These are phyloP conservation scores for Trichopoda pennipes DNA, from an alignment of 2,888 invertebrate genomes.

Conservation along the genomic window DNA sequence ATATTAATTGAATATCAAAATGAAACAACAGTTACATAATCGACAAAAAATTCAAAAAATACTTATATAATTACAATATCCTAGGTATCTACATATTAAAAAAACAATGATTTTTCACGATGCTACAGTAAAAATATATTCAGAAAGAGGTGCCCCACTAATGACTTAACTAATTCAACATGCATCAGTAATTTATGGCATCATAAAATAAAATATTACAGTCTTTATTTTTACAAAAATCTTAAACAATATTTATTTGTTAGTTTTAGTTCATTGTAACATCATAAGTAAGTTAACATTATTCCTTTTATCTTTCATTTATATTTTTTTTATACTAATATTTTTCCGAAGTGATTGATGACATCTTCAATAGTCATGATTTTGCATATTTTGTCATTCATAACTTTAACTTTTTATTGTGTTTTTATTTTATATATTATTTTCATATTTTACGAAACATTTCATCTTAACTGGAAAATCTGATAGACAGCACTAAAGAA, in stretches of 20 bases:
- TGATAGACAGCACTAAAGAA: constrained; percentile 15
- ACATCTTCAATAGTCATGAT: constrained; percentile 64
- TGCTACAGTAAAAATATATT: too few relatives aligned
- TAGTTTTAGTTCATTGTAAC: constrained; percentile 35
- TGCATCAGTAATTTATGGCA: not conserved
- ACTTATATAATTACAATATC: too few relatives aligned
- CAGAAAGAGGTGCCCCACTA: too few relatives aligned
- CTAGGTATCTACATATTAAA: too few relatives aligned
- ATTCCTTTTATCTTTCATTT: constrained; percentile 7
- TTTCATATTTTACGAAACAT: constrained; percentile 27
- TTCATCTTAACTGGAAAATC: constrained; percentile 31
- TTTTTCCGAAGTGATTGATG: constrained; percentile 58
- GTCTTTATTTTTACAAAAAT: constrained; percentile 50
- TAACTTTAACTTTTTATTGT: constrained; percentile 40
- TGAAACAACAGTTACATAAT: too few relatives aligned
- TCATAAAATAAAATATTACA: constrained; percentile 36
- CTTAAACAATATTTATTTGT: constrained; percentile 58
- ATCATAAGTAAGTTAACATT: constrained; percentile 30
- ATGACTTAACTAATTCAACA: not conserved
- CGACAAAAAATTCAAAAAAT: too few relatives aligned
- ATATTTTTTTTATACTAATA: constrained; percentile 27
- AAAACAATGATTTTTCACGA: too few relatives aligned
- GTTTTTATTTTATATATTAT: constrained; percentile 45
- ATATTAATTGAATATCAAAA: too few relatives aligned
- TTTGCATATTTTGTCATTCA: constrained; percentile 65